A percentile compares a stretch with the other conserved stretches of the same genome.
Conservation (phyloP, 2,888 invertebrate species). For the Slavum lentiscoides region DNA sequence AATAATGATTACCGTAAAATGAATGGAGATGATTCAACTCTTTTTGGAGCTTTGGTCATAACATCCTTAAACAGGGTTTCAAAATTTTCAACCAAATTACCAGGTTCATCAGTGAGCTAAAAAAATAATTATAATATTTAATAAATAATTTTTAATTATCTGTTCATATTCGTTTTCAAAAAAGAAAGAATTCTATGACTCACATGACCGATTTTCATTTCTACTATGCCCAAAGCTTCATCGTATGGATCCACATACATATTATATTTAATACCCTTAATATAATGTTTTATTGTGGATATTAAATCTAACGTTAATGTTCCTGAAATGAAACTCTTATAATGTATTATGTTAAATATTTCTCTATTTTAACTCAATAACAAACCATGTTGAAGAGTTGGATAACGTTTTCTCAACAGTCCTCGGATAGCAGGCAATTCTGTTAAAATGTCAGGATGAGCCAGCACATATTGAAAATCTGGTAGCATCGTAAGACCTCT, state of each 20-base stretch:
- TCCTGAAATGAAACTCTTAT: slow-evolving; percentile 61
- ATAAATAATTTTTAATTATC: slow-evolving; percentile 57
- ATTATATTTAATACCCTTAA: slow-evolving; percentile 72
- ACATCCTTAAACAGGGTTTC: slow-evolving; percentile 69
- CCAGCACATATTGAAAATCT: slow-evolving; percentile 75
- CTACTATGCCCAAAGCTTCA: slow-evolving; percentile 71
- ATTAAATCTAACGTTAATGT: slow-evolving; percentile 71
- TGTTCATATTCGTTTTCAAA: slow-evolving; percentile 37
- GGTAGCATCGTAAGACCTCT: slow-evolving; percentile 69
- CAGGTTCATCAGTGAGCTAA: slow-evolving; percentile 74
- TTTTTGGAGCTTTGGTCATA: slow-evolving; percentile 68
- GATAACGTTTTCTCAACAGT: slow-evolving; percentile 76
- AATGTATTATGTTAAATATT: neutral
- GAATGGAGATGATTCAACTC: slow-evolving; percentile 66
- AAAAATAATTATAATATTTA: slow-evolving; percentile 57
- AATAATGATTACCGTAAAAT: slow-evolving; percentile 66
- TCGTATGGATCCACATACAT: slow-evolving; percentile 71
- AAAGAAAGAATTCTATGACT: slow-evolving; percentile 57
- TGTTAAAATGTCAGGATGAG: slow-evolving; percentile 78
- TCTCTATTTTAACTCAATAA: neutral
- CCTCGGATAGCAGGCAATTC: slow-evolving; percentile 78
- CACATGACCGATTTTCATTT: slow-evolving; percentile 73
- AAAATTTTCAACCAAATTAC: slow-evolving; percentile 75
- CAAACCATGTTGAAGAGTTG: slow-evolving; percentile 62
- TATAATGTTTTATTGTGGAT: slow-evolving; percentile 68